Conservation (phyloP, 2,888 invertebrate species). For the Eudasyphora cyanicolor region DNA sequence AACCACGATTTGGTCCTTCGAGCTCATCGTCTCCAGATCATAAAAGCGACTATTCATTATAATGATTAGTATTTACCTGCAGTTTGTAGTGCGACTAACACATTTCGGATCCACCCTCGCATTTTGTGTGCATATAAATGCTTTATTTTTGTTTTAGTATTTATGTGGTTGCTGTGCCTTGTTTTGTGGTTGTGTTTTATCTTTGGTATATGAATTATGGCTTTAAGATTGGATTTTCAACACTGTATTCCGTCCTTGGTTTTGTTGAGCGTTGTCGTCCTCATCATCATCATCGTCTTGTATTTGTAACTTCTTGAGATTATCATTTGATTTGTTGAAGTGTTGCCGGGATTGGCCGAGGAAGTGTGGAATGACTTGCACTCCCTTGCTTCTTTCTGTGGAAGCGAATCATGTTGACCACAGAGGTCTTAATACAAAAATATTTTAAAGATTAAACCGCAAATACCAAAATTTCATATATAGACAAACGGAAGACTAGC, state of each 20-base stretch:
- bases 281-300: not conserved
- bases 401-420: no score
- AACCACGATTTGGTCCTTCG: no score
- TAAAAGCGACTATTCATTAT: no score
- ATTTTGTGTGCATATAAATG: constrained; percentile 8
- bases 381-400: no score
- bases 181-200: constrained; percentile 50
- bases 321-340: constrained; percentile 72
- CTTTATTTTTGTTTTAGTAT: constrained; percentile 15
- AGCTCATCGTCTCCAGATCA: no score
- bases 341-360: not conserved
- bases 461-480: no score
- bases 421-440: no score
- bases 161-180: constrained; percentile 5
- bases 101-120: constrained; percentile 7
- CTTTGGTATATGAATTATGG: constrained; percentile 75
- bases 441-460: no score
- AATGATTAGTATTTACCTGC: no score
- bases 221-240: constrained; percentile 79
- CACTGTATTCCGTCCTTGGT: constrained; percentile 69
- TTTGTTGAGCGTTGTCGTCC: constrained; percentile 33
- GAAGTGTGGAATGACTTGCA: no score
- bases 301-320: constrained; percentile 68
- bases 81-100: no score
- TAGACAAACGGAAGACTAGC: no score